Evolutionary conservation across 1,140 invertebrate species (phyloP), one percentile per base, ranked within the genome.

Genomic region (Contarinia nasturtii): DNA sequence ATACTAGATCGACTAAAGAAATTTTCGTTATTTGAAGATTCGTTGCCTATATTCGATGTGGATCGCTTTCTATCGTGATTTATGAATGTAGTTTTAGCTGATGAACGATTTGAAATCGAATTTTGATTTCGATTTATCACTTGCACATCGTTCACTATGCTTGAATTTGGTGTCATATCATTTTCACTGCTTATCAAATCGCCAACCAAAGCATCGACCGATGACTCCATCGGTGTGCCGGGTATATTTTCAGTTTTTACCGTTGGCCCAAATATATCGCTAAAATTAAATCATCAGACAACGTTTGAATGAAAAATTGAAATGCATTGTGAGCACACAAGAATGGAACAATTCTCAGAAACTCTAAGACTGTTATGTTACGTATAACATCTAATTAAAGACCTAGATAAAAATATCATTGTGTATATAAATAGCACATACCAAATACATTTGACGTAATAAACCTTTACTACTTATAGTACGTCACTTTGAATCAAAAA

Each of bases 1-100:
- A 61, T 63, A 2, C 56, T 15, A 10, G 44, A 44, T 22, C 61
- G 53, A n/a, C 56, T 41, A 37, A 18, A 14, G 8, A 21, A 14
- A 12, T 44, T 33, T 2, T 15, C 17, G 17, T 20, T 18, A 38
- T 37, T 17, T 3, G 27, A 27, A 27, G 10, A 10, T 27, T 27
- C 27, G 27, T 33, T 33, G 38, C 18, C 37, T 38, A 33, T 45
- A 21, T 46, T 33, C 11, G 45, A 12, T 20, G 34, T 38, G 17
- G 12, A 46, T 17, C 20, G 34, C 36, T 36, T 19, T 19, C 34
- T 19, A 18, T 36, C 34, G 33, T 22, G 10, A 41, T 46, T 33
- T 21, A 7, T 37, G 2, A 14, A 14, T 14, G 33, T 11, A 2
- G 22, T 46, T 22, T 20, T n/a, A 15, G 36, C 17, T 42, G 15